A percentile compares a stretch with the other conserved stretches of the same genome.
Conservation (phyloP, 1,140 invertebrate genomes). For the Pseudachorutes palmiensis region DNA sequence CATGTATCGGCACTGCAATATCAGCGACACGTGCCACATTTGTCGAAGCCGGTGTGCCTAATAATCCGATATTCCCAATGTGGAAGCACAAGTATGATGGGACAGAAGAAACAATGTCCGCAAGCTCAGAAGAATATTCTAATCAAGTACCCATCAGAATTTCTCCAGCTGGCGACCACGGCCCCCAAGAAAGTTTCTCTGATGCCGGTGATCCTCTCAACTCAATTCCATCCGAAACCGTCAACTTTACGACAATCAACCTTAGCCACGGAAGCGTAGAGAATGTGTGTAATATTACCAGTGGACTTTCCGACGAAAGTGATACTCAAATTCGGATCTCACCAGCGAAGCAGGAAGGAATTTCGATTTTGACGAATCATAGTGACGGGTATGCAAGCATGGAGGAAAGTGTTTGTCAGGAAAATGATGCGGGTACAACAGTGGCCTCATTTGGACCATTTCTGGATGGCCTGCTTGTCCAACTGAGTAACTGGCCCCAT, state of each 20-base stretch:
- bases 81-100: slow-evolving; percentile 35
- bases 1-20: neutral
- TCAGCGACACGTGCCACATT: neutral
- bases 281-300: neutral
- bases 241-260: slow-evolving; percentile 17
- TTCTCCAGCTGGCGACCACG: too few relatives aligned
- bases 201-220: neutral
- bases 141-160: too few relatives aligned
- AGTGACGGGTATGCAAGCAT: slow-evolving; percentile 23
- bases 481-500: slow-evolving; percentile 25
- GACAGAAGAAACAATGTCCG: slow-evolving; percentile 11
- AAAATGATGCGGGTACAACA: neutral
- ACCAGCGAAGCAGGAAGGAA: neutral
- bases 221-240: neutral
- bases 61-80: slow-evolving; percentile 22
- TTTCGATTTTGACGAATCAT: slow-evolving; percentile 2
- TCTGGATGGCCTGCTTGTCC: slow-evolving; percentile 24
- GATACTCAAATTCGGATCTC: too few relatives aligned
- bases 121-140: neutral
- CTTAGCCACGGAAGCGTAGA: neutral
- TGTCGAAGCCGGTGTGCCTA: neutral
- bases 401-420: slow-evolving; percentile 4
- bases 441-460: slow-evolving; percentile 31
- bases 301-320: too few relatives aligned
- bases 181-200: neutral